Evolutionary conservation across 2,113 vertebrate genomes (phyloP).

Genomic region (Mustelus asterias): DNA sequence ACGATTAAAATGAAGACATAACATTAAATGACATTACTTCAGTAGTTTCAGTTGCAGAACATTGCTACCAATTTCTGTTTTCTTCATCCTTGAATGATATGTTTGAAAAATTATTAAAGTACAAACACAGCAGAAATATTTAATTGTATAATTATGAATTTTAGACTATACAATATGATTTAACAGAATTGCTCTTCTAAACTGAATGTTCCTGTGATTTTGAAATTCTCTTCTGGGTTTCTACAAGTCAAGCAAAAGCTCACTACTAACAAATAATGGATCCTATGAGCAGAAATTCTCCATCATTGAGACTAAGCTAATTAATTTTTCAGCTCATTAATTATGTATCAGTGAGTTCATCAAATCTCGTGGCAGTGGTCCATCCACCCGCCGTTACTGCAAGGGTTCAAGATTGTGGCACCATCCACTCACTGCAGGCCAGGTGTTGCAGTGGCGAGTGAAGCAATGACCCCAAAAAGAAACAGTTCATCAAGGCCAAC

Average conservation of each 20-base stretch:
- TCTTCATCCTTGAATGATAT: background rate
- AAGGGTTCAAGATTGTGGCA: too few species aligned
- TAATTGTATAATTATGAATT: background rate
- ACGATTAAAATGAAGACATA: conserved; percentile 8
- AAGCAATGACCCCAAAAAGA: too few species aligned
- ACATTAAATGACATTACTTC: background rate
- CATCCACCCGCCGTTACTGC: too few species aligned
- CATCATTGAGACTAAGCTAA: too few species aligned
- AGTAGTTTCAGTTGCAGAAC: background rate
- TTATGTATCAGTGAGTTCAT: too few species aligned
- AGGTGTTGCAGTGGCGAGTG: too few species aligned
- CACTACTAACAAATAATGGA: background rate
- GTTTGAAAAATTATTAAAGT: background rate
- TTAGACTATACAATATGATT: background rate
- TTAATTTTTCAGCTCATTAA: too few species aligned
- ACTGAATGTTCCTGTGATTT: background rate
- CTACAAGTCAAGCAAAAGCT: background rate
- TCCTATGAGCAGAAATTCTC: background rate
- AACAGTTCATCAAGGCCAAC: too few species aligned
- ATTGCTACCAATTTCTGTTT: background rate
- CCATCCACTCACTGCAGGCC: too few species aligned
- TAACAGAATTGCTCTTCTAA: background rate
- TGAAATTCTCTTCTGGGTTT: background rate
- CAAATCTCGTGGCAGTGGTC: too few species aligned
- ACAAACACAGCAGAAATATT: background rate